Evolutionary conservation across 2,113 vertebrate genomes (phyloP), one percentile per base, ranked within the genome.

Genomic region (Cynocephalus volans): DNA sequence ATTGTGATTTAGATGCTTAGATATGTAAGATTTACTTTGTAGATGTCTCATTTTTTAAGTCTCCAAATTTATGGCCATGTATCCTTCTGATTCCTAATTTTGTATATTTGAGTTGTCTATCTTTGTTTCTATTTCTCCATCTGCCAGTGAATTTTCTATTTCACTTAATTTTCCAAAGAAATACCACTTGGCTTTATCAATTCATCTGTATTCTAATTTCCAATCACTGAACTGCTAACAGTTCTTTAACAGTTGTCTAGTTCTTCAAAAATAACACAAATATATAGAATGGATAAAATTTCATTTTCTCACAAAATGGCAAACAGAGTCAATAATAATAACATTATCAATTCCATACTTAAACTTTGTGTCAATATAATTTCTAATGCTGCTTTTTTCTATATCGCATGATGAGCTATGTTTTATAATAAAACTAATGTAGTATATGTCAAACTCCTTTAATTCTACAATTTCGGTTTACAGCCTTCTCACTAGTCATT

Each of bases 271-370:
- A n/a, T 70, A 80, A 79, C 69, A 65, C 50, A 72, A 85, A 58
- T 72, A 58, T 21, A 76, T 18, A 83, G 54, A 88, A 91, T 91
- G 52, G 50, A 41, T 96, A 83, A 77, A 23, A 91, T 58, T 79
- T 77, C 24, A 86, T 15, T 88, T 88, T 87, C 62, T 91, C 72
- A 81, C 11, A 81, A 86, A 86, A 87, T 86, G 73, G 50, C n/a
- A 95, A 79, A 92, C 41, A 93, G 81, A 18, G 26, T 69, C 76
- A 77, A 3, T 28, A 64, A 62, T 77, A 93, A 52, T 80, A 79
- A 70, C 36, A 26, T 82, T 24, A 76, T 64, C 33, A 69, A 91
- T 76, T 94, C 33, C 72, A 28, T 69, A 88, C 50, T 75, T 88
- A 90, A 94, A 41, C 41, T 41, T 41, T 41, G 41, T 48, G 77